phyloP scores from a whole-genome alignment of 2,113 vertebrate species.

The Cairina moschata region DNA sequence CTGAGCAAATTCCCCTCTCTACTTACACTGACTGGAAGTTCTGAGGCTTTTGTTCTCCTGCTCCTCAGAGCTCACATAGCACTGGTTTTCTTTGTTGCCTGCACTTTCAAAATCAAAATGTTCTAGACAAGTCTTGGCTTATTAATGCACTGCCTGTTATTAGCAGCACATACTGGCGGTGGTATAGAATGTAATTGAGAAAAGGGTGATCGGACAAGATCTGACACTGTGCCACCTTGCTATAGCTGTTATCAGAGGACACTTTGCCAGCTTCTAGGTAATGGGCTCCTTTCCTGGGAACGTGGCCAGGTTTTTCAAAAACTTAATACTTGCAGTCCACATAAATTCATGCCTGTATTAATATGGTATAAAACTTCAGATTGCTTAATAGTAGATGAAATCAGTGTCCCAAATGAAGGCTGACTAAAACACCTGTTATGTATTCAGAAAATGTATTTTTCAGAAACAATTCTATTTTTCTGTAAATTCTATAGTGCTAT shows the following conservation, averaged over 20 bases:
- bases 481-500: background rate
- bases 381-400: background rate
- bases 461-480: background rate
- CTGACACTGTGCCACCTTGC: background rate
- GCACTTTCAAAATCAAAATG: background rate
- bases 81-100: background rate
- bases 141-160: background rate
- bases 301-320: background rate
- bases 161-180: background rate
- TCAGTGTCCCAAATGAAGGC: background rate
- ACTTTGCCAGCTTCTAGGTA: slow-evolving; percentile 5
- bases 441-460: background rate
- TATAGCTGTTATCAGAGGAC: background rate
- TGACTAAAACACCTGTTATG: background rate
- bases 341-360: background rate
- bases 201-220: background rate
- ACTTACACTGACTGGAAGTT: background rate
- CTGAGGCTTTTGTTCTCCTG: background rate
- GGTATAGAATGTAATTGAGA: background rate
- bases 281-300: background rate
- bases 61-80: background rate
- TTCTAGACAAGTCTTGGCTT: background rate
- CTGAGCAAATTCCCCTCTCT: background rate
- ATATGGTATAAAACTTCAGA: background rate
- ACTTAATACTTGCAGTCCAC: background rate